Conservation (phyloP, 2,113 vertebrate genomes). For the Tyto alba region DNA sequence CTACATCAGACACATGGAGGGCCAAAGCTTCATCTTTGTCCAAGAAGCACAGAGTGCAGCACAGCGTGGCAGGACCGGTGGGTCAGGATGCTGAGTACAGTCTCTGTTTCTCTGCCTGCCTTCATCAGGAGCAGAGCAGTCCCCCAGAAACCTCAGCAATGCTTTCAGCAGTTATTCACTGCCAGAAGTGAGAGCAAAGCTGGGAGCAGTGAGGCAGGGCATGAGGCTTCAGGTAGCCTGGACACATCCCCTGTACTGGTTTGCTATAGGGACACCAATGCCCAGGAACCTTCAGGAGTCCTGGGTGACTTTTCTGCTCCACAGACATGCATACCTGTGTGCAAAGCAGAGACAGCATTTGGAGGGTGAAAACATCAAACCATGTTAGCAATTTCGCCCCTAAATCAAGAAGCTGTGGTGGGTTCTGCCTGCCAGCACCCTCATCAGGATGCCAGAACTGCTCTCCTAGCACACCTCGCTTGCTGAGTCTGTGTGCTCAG, state of each 20-base stretch:
- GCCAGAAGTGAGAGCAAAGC: not conserved
- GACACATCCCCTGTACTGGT: not conserved
- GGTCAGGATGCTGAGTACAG: not conserved
- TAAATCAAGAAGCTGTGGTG: not conserved
- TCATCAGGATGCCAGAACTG: not conserved
- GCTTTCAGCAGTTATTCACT: not conserved
- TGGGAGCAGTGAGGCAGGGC: not conserved
- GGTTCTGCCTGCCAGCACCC: not conserved
- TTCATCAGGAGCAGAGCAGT: not conserved
- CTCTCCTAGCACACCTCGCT: not conserved
- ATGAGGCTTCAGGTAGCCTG: not conserved
- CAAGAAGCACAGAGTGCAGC: not conserved
- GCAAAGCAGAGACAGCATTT: not conserved
- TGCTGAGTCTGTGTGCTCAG: not conserved
- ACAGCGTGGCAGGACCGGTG: fast-evolving
- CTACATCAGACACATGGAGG: not conserved
- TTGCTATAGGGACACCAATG: not conserved
- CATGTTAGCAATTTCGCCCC: not conserved
- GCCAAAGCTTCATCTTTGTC: not conserved
- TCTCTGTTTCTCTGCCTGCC: not conserved
- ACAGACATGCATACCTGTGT: not conserved
- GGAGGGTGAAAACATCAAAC: not conserved
- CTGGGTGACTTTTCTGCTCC: not conserved
- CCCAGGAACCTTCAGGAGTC: not conserved
- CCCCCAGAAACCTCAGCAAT: not conserved